Evolutionary conservation across 2,888 invertebrate species (phyloP), one percentile per base, ranked within the genome.

Genomic region (Hedya salicella): DNA sequence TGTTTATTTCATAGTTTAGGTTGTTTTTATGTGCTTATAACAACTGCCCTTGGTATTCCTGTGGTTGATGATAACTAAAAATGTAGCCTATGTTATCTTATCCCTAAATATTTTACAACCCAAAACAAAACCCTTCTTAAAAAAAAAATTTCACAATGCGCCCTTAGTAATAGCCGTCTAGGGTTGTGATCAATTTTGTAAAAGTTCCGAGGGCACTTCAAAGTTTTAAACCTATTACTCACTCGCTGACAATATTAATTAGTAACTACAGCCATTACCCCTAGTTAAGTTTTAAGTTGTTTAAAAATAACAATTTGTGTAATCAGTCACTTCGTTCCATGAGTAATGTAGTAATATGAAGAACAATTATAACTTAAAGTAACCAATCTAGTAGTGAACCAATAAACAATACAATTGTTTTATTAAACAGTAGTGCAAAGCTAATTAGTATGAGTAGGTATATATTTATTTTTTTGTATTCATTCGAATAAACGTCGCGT

Each of bases 191-290:
- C 44, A 62, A 62, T 62, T 42, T 50, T 30, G 36, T 25, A 44
- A 62, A 62, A 62, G 32, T 62, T 62, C 30, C 46, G n/a, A 16
- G n/a, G 44, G 36, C 52, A 53, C 52, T 62, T 44, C 53, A 36
- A 19, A 62, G 48, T 48, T 59, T 32, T 48, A 48, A 59, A 46
- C 48, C 59, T 46, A 59, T 59, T 59, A 62, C 52, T 62, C 42
- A 42, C 32, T 44, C 42, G 52, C 42, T 36, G 52, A 42, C 44
- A 62, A 62, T 53, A 53, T 53, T 36, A n/a, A 62, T 46, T 57
- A 56, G 16, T 30, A 13, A 2, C 16, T 13, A 44, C 30, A 8
- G 9, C 36, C 13, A 36, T 36, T 36, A 36, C 36, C 6, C 6
- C 25, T 25, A 25, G 25, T 25, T 36, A 6, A 25, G 5, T 25